Evolutionary conservation across 2,797 vertebrate genomes (phyloP).

Genomic region (Urophycis tenuis): DNA sequence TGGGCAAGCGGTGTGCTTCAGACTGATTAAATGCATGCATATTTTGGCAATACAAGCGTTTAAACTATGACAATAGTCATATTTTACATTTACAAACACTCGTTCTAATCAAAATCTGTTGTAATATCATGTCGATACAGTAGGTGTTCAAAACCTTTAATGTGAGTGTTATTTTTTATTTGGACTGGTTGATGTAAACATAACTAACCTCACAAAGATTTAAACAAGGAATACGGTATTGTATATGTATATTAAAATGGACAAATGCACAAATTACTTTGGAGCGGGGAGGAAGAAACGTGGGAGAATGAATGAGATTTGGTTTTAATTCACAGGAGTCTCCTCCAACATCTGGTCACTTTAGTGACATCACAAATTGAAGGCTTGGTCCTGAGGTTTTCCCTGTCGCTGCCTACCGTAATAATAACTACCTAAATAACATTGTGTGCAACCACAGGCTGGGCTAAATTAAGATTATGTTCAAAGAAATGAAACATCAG

Average conservation of each 20-base stretch:
- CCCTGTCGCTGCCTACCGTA: background rate
- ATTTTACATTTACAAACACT: too few species aligned
- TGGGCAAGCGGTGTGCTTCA: too few species aligned
- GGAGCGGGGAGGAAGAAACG: background rate
- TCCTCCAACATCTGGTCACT: background rate
- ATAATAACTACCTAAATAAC: background rate
- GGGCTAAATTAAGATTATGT: background rate
- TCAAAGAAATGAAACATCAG: background rate
- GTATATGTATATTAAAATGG: background rate
- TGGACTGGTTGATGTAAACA: background rate
- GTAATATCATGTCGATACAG: background rate
- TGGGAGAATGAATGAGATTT: background rate
- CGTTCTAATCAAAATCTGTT: background rate
- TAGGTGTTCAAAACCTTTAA: background rate
- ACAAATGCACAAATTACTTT: background rate
- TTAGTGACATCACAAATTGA: slow-evolving; percentile 4
- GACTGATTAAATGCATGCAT: too few species aligned
- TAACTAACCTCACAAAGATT: background rate
- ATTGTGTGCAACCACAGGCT: background rate
- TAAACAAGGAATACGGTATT: background rate
- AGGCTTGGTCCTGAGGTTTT: slow-evolving; percentile 2
- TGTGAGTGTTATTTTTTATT: background rate
- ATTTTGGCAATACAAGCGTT: background rate
- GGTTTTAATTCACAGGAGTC: background rate
- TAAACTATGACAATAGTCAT: too few species aligned